A percentile compares a stretch with the other conserved stretches of the same genome.
Evolutionary conservation across 2,797 vertebrate genomes (phyloP).

Genomic region (Oreonectes daqikongensis): DNA sequence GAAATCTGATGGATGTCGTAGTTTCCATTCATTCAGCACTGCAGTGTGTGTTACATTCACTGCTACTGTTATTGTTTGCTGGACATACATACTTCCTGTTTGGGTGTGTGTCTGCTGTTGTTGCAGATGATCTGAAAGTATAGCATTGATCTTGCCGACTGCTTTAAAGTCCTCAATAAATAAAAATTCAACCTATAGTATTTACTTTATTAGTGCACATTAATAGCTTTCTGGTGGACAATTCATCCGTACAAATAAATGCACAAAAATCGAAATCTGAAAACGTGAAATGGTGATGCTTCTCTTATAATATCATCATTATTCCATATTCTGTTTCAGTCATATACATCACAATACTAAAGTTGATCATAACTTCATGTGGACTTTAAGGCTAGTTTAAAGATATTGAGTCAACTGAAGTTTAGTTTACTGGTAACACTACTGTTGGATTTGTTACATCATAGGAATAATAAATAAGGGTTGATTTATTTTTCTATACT

Average conservation of each 20-base stretch:
- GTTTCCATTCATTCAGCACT: conserved; percentile 52
- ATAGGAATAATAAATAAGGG: neutral
- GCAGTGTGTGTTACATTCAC: neutral
- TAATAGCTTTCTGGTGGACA: no score
- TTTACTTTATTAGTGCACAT: no score
- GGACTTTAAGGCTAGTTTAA: no score
- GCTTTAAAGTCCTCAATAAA: neutral
- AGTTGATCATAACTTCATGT: no score
- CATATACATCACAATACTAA: no score
- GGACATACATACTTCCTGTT: conserved; percentile 48
- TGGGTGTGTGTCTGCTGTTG: conserved; percentile 21
- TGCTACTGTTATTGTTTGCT: conserved; percentile 49
- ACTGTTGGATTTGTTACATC: neutral
- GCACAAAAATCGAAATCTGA: no score
- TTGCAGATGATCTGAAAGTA: neutral
- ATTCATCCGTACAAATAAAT: no score
- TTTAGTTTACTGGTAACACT: neutral
- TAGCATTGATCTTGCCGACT: neutral
- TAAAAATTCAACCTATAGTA: neutral
- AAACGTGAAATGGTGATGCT: no score
- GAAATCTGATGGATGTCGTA: conserved; percentile 50
- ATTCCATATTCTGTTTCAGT: no score
- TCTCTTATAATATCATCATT: no score
- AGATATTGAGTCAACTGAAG: no score
- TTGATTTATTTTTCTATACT: neutral